phyloP scores from a whole-genome alignment of 2,797 vertebrate genomes.

The Brachyrhaphis roseni region DNA sequence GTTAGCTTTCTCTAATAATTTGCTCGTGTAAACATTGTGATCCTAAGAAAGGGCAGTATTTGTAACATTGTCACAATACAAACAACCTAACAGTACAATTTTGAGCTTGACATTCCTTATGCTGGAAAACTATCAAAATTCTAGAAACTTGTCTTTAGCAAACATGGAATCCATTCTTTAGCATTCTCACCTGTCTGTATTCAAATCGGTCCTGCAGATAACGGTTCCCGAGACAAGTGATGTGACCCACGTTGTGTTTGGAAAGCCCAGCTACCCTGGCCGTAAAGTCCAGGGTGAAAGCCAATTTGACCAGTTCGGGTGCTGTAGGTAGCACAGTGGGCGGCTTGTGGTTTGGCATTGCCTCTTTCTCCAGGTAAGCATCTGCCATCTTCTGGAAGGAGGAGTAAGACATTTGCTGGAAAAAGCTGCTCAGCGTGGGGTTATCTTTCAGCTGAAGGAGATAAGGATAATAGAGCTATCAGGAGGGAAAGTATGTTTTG shows the following conservation, averaged over 20 bases:
- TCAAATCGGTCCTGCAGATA: constrained; percentile 82
- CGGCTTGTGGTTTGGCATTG: constrained; percentile 29
- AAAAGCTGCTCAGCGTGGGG: constrained; percentile 76
- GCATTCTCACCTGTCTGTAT: constrained; percentile 69
- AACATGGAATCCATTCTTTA: background rate
- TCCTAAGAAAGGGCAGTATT: background rate
- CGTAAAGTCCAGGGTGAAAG: constrained; percentile 85
- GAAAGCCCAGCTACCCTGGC: constrained; percentile 82
- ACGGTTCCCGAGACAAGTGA: constrained; percentile 85
- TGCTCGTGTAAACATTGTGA: background rate
- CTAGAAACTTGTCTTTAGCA: background rate
- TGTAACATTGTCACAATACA: background rate
- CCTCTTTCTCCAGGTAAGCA: constrained; percentile 73
- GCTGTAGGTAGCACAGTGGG: constrained; percentile 40
- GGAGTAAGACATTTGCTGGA: constrained; percentile 84
- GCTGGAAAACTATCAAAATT: background rate
- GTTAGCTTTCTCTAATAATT: background rate
- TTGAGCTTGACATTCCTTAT: background rate
- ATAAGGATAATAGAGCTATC: constrained; percentile 9
- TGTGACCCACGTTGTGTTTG: constrained; percentile 79
- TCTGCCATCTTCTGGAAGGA: constrained; percentile 87
- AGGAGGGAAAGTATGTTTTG: background rate
- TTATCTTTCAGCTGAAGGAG: constrained; percentile 83
- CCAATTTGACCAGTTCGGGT: constrained; percentile 83
- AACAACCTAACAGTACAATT: background rate